These are phyloP conservation scores for Psammodynastes pulverulentus DNA, from an alignment of 2,113 vertebrate species.

Conservation along the genomic window DNA sequence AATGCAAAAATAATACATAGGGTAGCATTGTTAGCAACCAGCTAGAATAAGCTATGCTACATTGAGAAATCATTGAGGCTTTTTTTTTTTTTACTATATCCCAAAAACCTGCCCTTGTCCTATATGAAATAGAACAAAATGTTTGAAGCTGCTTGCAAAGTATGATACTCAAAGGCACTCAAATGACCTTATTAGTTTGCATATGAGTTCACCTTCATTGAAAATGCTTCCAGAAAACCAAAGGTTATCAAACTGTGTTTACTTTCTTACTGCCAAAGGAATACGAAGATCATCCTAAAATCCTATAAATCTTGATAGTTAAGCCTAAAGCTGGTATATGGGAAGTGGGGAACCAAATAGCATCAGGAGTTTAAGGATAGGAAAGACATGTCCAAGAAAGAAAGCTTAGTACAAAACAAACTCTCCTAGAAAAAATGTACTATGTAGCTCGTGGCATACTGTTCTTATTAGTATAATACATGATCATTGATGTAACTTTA, in stretches of 20 bases:
- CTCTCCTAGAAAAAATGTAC: slow-evolving; percentile 38
- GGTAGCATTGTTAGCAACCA: not conserved
- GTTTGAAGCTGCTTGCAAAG: slow-evolving; percentile 17
- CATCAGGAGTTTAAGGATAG: not conserved
- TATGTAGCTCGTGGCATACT: slow-evolving; percentile 35
- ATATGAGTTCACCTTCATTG: slow-evolving; percentile 32
- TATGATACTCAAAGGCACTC: slow-evolving; percentile 19
- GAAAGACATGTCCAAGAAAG: slow-evolving; percentile 26
- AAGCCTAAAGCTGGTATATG: slow-evolving; percentile 2
- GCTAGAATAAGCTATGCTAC: not conserved
- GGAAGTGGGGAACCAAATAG: not conserved
- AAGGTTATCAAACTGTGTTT: slow-evolving; percentile 33
- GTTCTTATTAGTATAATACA: slow-evolving; percentile 42
- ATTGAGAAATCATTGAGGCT: not conserved
- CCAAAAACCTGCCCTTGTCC: not conserved
- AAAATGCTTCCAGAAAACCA: slow-evolving; percentile 33
- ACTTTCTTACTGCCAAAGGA: slow-evolving; percentile 37
- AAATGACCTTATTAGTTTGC: slow-evolving; percentile 32
- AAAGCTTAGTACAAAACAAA: slow-evolving; percentile 15
- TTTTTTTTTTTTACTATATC: not conserved
- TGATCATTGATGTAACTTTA: slow-evolving; percentile 35
- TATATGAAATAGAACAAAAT: not conserved
- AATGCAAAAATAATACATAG: not conserved
- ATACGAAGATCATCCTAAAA: slow-evolving; percentile 31
- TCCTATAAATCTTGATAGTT: slow-evolving; percentile 26